Evolutionary conservation across 2,113 vertebrate species (phyloP).

Genomic region (Donacobius atricapilla): DNA sequence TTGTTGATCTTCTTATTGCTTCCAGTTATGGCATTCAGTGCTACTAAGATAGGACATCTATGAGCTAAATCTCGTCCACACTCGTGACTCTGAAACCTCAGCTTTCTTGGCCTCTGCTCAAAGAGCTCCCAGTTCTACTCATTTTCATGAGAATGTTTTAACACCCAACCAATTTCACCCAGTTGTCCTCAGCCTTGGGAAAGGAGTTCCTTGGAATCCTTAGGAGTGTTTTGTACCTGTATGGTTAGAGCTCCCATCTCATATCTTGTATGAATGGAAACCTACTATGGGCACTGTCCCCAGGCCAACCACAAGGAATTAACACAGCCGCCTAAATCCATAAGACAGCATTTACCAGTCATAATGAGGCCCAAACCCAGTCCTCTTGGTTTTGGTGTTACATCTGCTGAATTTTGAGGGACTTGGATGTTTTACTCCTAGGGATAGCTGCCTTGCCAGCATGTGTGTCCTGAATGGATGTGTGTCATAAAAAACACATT

Average conservation of each 20-base stretch:
- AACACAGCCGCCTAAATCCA: not conserved
- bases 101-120: not conserved
- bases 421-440: not conserved
- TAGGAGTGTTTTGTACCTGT: not conserved
- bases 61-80: not conserved
- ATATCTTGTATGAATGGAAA: not conserved
- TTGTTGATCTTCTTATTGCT: not conserved
- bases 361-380: not conserved
- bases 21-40: not conserved
- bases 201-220: not conserved
- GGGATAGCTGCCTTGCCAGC: not conserved
- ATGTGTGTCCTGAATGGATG: rapidly evolving
- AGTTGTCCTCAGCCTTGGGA: not conserved
- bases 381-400: not conserved
- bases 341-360: not conserved
- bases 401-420: not conserved
- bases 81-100: not conserved
- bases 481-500: not conserved
- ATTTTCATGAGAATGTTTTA: not conserved
- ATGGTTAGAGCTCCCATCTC: not conserved
- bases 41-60: not conserved
- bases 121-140: not conserved
- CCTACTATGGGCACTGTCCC: not conserved
- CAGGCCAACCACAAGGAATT: not conserved
- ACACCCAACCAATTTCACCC: not conserved